A percentile compares a stretch with the other conserved stretches of the same genome.
Evolutionary conservation across 2,113 vertebrate genomes (phyloP).

Genomic region (Phoenicopterus ruber): DNA sequence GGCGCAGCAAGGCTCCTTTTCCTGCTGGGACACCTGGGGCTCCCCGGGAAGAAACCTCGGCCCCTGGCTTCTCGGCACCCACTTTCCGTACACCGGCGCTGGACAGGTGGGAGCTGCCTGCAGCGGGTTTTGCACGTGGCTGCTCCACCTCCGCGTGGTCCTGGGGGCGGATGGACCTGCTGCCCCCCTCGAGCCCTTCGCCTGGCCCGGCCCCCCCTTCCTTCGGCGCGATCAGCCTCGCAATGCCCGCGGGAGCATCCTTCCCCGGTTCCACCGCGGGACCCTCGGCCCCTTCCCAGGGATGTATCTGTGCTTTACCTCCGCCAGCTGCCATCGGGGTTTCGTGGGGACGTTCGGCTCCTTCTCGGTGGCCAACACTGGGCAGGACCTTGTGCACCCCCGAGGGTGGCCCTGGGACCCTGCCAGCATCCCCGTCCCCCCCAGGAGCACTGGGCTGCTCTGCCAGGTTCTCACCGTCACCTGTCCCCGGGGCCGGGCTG

Average conservation of each 20-base stretch:
- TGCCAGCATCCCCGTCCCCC: rapidly evolving
- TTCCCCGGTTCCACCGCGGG: rapidly evolving
- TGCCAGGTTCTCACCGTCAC: rapidly evolving
- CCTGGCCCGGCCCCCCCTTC: neutral
- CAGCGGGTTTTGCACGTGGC: rapidly evolving
- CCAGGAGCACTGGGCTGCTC: neutral
- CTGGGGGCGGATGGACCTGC: rapidly evolving
- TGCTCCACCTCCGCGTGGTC: rapidly evolving
- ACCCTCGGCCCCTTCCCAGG: rapidly evolving
- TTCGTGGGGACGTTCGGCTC: rapidly evolving
- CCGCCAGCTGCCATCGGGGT: rapidly evolving
- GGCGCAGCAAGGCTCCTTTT: neutral
- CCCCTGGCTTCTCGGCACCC: rapidly evolving
- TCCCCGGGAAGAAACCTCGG: neutral
- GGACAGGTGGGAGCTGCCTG: neutral
- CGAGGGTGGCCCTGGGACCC: neutral
- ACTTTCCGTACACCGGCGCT: rapidly evolving
- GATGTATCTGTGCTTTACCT: rapidly evolving
- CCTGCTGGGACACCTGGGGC: neutral
- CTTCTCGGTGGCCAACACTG: neutral
- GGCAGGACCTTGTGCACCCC: neutral
- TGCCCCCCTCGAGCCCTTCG: rapidly evolving
- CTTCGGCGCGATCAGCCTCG: neutral
- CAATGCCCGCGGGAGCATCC: rapidly evolving
- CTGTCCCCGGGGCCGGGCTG: neutral